Evolutionary conservation across 2,797 vertebrate genomes (phyloP), one percentile per base, ranked within the genome.

Genomic region (Cyprinodon diabolis): DNA sequence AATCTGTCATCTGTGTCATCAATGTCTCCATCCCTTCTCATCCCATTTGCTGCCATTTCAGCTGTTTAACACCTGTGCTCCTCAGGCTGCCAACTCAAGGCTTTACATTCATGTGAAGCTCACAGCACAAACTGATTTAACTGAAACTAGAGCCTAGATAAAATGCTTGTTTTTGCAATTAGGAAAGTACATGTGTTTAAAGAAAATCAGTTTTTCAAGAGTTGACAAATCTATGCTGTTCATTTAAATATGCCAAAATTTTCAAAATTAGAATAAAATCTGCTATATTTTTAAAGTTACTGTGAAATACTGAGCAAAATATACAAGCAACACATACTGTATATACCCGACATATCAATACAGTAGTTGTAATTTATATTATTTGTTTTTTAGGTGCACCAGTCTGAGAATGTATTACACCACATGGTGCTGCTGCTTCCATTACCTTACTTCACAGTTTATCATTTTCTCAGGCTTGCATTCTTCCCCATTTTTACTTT

Each of bases 111-210:
- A 62, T 51, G 40, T 71, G 68, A 9, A 43, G 69, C 54, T 37
- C 4, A 54, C 23, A 51, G 55, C 10, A 25, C 0, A n/a, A 52
- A 56, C 17, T 77, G 40, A 70, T 73, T 57, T 43, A 17, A 74
- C 58, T 58, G 51, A 72, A 68, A 82, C 66, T 21, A 66, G 70
- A 48, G 67, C 62, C 72, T 63, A 56, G 19, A 71, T 48, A 65
- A 3, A 65, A 21, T 40, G n/a, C 37, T 12, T 62, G 21, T 72
- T 66, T 58, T 49, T 66, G 37, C 37, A 60, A 69, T 57, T 62
- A 43, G 74, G 37, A n/a, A 56, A 67, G 25, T 63, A 52, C 23
- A 1, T 43, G 4, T 19, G 19, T 21, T 21, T 19, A 21, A 78
- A 83, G 72, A 72, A 80, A 55, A 66, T 72, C 48, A 68, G 49